Conservation (phyloP, 2,797 vertebrate species). For the Orientallactaga sibirica region DNA sequence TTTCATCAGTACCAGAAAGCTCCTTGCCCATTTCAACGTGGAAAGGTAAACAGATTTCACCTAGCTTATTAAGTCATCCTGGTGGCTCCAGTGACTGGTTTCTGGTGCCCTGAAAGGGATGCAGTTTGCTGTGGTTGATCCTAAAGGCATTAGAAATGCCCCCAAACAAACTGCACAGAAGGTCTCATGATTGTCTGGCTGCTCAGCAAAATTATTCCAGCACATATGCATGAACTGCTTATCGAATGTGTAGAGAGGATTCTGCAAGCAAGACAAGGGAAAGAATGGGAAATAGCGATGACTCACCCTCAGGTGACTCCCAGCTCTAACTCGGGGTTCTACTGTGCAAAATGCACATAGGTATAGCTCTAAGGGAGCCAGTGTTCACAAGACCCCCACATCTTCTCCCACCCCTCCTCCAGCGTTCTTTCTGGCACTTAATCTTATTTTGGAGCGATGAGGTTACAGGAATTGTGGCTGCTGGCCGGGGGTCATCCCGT, state of each 20-base stretch:
- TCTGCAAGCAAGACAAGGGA: neutral
- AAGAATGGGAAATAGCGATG: neutral
- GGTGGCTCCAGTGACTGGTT: neutral
- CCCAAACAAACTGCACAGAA: no score
- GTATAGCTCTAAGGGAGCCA: accelerated
- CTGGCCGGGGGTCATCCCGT: accelerated
- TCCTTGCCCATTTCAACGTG: neutral
- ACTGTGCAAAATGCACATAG: no score
- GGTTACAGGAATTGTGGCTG: neutral
- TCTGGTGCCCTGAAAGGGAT: accelerated
- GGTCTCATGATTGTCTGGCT: neutral
- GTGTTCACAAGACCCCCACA: neutral
- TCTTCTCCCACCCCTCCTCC: accelerated
- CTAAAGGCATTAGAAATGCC: neutral
- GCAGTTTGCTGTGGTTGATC: neutral
- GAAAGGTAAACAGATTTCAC: neutral
- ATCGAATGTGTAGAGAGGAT: neutral
- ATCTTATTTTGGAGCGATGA: no score
- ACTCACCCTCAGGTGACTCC: neutral
- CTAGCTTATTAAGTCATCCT: neutral
- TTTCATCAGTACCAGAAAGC: neutral
- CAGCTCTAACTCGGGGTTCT: accelerated
- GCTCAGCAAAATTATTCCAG: no score
- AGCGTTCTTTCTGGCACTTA: neutral
- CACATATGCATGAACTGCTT: no score